Evolutionary conservation across 2,113 vertebrate species (phyloP).

Genomic region (Ibidorhyncha struthersii): DNA sequence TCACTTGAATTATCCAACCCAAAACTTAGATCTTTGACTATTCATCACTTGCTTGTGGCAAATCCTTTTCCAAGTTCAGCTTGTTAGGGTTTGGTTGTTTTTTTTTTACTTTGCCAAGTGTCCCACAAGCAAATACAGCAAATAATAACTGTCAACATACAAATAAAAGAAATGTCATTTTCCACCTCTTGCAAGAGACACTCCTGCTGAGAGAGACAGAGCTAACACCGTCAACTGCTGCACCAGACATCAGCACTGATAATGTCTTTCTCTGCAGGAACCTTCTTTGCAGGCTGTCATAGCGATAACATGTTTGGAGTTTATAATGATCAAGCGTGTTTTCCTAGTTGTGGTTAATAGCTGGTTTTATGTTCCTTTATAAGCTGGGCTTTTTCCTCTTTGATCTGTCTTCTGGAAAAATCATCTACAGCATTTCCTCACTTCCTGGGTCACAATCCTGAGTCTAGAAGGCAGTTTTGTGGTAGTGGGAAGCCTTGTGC

Average conservation of each 20-base stretch:
- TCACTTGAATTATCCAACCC: not conserved
- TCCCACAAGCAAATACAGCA: not conserved
- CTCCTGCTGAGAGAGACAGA: slow-evolving; percentile 39
- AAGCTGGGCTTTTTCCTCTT: not conserved
- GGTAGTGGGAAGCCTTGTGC: not conserved
- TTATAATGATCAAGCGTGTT: not conserved
- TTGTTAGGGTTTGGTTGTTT: not conserved
- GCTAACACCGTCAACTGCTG: not conserved
- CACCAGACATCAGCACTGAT: not conserved
- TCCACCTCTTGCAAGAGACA: not conserved
- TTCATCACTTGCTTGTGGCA: not conserved
- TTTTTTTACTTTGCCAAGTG: not conserved
- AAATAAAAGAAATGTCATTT: slow-evolving; percentile 5
- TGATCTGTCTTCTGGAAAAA: not conserved
- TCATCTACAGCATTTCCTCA: not conserved
- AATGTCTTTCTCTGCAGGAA: slow-evolving; percentile 21
- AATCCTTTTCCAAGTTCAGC: not conserved
- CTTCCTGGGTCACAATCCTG: not conserved
- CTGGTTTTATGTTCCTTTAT: not conserved
- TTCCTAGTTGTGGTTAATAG: not conserved
- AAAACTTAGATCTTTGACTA: not conserved
- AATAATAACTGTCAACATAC: not conserved
- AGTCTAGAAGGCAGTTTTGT: not conserved
- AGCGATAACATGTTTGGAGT: not conserved
- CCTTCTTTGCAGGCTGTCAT: not conserved